These are phyloP conservation scores for Gobionotothen gibberifrons DNA, from an alignment of 2,797 vertebrate genomes.

Conservation along the genomic window DNA sequence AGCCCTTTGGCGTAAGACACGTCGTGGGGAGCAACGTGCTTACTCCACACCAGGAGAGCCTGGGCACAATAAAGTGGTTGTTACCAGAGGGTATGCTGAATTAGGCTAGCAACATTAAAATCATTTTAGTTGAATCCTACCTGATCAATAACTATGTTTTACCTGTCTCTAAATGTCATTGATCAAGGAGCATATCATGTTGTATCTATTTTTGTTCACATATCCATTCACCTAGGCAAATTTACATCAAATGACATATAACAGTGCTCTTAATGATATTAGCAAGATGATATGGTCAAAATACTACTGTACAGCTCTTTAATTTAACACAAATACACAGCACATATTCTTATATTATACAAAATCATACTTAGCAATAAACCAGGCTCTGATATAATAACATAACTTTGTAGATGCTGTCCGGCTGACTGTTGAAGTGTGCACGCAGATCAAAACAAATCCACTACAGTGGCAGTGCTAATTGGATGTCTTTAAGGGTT, in stretches of 20 bases:
- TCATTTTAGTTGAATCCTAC: neutral
- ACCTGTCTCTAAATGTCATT: neutral
- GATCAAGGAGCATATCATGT: no score
- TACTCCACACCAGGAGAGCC: conserved; percentile 78
- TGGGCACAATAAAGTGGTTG: conserved; percentile 37
- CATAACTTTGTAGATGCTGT: conserved; percentile 9
- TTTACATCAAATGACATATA: no score
- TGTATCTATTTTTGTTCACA: no score
- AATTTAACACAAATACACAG: no score
- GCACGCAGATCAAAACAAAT: conserved; percentile 43
- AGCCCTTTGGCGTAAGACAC: conserved; percentile 68
- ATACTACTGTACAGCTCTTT: no score
- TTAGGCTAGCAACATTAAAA: neutral
- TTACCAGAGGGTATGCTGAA: neutral
- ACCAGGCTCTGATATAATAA: neutral
- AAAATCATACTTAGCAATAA: neutral
- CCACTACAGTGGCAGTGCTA: conserved; percentile 26
- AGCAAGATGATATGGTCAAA: no score
- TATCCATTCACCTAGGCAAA: no score
- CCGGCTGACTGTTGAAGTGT: neutral
- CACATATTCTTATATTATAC: no score
- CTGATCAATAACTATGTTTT: neutral
- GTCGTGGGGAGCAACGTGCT: conserved; percentile 69
- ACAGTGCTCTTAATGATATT: no score
- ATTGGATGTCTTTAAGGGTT: conserved; percentile 50